A percentile compares a stretch with the other conserved stretches of the same genome.
Conservation (phyloP, 2,888 invertebrate genomes). For the Cataglyphis altisquamis region DNA sequence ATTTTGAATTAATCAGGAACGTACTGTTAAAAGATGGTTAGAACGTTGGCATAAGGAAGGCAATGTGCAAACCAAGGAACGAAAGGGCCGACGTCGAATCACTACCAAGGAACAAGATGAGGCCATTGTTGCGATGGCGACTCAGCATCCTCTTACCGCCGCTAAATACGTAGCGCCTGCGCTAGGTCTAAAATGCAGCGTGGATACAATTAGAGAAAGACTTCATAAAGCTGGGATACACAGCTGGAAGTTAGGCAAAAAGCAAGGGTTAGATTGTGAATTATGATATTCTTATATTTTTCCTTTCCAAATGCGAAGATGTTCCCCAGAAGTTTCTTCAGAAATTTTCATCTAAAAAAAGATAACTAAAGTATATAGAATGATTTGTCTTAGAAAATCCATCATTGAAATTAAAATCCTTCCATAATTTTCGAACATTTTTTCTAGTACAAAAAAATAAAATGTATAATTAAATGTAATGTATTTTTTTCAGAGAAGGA, state of each 20-base stretch:
- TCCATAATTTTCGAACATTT: background rate
- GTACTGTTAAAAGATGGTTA: slow-evolving; percentile 85
- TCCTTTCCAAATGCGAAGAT: background rate
- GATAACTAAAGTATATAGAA: background rate
- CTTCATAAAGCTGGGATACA: slow-evolving; percentile 85
- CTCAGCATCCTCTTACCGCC: slow-evolving; percentile 84
- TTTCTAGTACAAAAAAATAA: background rate
- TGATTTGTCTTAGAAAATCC: background rate
- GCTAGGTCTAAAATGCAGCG: slow-evolving; percentile 84
- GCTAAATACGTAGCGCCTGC: slow-evolving; percentile 85
- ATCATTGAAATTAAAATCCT: background rate
- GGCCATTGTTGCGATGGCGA: slow-evolving; percentile 85
- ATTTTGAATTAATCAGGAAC: slow-evolving; percentile 77
- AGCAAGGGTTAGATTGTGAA: slow-evolving; percentile 80
- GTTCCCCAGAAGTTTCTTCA: background rate
- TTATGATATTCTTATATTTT: background rate
- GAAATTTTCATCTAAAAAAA: background rate
- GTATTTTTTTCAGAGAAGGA: slow-evolving; percentile 78
- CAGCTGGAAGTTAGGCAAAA: slow-evolving; percentile 85
- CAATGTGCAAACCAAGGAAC: slow-evolving; percentile 84
- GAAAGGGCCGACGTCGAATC: slow-evolving; percentile 84
- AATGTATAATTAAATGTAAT: background rate
- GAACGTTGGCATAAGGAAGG: slow-evolving; percentile 85
- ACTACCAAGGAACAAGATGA: slow-evolving; percentile 85
- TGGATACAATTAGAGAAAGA: slow-evolving; percentile 84